A percentile compares a stretch with the other conserved stretches of the same genome.
These are phyloP conservation scores for Apantesis nais DNA, from an alignment of 2,888 invertebrate genomes.

Conservation along the genomic window DNA sequence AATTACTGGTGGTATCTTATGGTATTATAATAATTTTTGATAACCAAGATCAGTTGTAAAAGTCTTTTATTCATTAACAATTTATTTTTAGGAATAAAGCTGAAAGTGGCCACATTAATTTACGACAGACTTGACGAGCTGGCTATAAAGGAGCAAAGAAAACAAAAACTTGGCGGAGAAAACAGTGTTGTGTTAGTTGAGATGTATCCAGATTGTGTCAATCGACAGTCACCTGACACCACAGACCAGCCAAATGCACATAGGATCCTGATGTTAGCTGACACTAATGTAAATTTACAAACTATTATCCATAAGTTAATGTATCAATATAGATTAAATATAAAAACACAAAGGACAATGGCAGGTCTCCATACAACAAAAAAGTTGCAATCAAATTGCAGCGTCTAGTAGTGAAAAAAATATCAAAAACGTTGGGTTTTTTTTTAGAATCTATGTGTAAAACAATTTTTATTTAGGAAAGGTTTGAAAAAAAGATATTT, in stretches of 20 bases:
- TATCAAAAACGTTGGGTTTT: no score
- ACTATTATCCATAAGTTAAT: neutral
- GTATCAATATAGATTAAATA: neutral
- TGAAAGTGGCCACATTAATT: slow-evolving; percentile 82
- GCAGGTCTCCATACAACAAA: no score
- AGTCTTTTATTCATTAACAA: neutral
- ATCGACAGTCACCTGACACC: slow-evolving; percentile 83
- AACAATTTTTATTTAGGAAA: no score
- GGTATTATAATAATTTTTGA: no score
- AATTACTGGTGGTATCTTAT: no score
- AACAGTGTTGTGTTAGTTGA: slow-evolving; percentile 87
- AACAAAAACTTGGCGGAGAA: slow-evolving; percentile 84
- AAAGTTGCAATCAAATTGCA: no score
- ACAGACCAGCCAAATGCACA: slow-evolving; percentile 83
- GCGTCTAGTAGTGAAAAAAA: no score
- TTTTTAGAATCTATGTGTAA: no score
- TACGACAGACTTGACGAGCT: slow-evolving; percentile 85
- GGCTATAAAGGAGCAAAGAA: slow-evolving; percentile 76
- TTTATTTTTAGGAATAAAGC: slow-evolving; percentile 83
- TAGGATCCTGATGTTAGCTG: slow-evolving; percentile 88
- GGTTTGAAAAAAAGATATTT: no score
- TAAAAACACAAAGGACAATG: neutral
- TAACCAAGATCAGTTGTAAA: neutral
- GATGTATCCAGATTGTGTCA: slow-evolving; percentile 87
- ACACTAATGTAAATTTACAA: slow-evolving; percentile 81